phyloP scores from a whole-genome alignment of 2,797 vertebrate genomes.

The Coccyzus lansbergi region DNA sequence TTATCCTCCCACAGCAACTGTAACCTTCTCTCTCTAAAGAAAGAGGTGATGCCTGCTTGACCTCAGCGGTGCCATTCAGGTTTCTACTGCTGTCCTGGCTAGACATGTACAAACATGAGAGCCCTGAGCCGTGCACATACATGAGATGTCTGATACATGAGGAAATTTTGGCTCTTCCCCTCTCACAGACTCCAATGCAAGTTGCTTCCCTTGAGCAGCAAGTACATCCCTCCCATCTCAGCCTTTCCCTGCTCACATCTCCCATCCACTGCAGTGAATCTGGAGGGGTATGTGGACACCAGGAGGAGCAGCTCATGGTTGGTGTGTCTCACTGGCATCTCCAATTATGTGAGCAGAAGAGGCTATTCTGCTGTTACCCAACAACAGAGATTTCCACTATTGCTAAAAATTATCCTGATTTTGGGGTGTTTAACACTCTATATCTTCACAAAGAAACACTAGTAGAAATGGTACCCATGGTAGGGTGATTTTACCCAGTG shows the following conservation, averaged over 20 bases:
- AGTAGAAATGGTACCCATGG: not conserved
- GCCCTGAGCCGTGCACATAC: accelerated
- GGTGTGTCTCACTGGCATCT: not conserved
- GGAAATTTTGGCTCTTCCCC: not conserved
- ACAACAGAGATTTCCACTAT: accelerated
- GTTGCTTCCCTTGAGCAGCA: not conserved
- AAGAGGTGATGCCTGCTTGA: accelerated
- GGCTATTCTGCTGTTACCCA: not conserved
- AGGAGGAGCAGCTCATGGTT: not conserved
- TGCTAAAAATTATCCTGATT: not conserved
- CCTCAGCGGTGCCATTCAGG: not conserved
- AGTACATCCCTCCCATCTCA: accelerated
- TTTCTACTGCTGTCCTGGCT: accelerated
- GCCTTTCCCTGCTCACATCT: accelerated
- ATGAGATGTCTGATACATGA: accelerated
- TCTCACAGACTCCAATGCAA: not conserved
- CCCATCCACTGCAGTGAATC: not conserved
- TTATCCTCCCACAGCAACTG: accelerated
- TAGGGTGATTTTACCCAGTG: accelerated
- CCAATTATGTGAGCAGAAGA: accelerated
- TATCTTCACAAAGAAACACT: not conserved
- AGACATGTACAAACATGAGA: accelerated
- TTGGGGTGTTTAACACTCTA: accelerated
- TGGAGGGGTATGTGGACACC: not conserved
- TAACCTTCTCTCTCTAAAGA: not conserved